Conservation (phyloP, 1,140 invertebrate genomes). For the Drosophila littoralis region DNA sequence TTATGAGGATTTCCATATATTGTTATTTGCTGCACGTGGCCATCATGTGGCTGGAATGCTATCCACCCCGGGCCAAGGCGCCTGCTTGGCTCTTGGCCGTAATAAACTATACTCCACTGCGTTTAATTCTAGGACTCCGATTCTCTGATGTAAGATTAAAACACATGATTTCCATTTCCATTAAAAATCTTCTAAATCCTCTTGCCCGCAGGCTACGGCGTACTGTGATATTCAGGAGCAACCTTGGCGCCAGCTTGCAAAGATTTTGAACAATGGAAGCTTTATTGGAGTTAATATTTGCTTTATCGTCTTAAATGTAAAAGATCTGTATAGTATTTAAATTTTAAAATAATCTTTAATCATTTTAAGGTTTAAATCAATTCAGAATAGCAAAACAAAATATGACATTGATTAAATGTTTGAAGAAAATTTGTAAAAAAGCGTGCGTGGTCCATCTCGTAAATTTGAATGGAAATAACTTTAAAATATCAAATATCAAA, state of each 20-base stretch:
- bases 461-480: too few species aligned
- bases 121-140: conserved; percentile 60
- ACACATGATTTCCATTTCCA: too few species aligned
- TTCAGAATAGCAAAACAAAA: neutral
- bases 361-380: too few species aligned
- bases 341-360: too few species aligned
- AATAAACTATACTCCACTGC: conserved; percentile 51
- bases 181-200: neutral
- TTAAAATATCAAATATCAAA: too few species aligned
- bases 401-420: too few species aligned
- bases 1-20: conserved; percentile 57
- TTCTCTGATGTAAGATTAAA: conserved; percentile 61
- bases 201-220: conserved; percentile 43
- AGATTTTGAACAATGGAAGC: conserved; percentile 65
- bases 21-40: conserved; percentile 74
- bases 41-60: conserved; percentile 69
- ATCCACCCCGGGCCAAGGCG: conserved; percentile 62
- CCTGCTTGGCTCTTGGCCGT: conserved; percentile 39
- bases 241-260: conserved; percentile 75
- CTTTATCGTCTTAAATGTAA: conserved; percentile 33
- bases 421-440: too few species aligned
- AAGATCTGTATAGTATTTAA: neutral
- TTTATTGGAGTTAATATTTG: conserved; percentile 50
- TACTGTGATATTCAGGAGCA: conserved; percentile 58
- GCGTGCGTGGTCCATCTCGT: too few species aligned